Evolutionary conservation across 2,113 vertebrate species (phyloP).

Genomic region (Scomber scombrus): DNA sequence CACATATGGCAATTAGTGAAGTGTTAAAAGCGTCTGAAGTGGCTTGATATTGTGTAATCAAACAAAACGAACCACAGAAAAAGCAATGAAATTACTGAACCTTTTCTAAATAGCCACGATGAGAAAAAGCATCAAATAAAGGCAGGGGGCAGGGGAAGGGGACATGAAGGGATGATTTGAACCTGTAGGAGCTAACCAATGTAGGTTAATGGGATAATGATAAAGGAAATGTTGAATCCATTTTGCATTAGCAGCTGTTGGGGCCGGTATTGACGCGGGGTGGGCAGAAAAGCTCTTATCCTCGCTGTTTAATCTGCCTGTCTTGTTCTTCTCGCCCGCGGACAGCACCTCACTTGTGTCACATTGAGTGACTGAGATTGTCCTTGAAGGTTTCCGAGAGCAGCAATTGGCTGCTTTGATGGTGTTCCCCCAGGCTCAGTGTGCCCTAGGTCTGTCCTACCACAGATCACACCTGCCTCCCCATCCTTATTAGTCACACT

Average conservation of each 20-base stretch:
- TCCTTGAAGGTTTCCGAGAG: slow-evolving; percentile 78
- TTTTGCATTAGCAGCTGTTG: slow-evolving; percentile 63
- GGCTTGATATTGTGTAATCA: slow-evolving; percentile 50
- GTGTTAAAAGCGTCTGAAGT: slow-evolving; percentile 48
- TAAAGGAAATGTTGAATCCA: slow-evolving; percentile 69
- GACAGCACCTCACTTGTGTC: slow-evolving; percentile 68
- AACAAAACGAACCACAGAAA: slow-evolving; percentile 25
- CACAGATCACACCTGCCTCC: slow-evolving; percentile 69
- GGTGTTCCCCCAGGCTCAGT: slow-evolving; percentile 53
- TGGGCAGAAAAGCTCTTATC: slow-evolving; percentile 55
- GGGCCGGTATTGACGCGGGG: slow-evolving; percentile 44
- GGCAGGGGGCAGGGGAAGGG: background rate
- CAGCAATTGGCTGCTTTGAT: slow-evolving; percentile 67
- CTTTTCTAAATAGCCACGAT: slow-evolving; percentile 28
- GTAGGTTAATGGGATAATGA: slow-evolving; percentile 61
- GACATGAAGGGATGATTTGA: slow-evolving; percentile 26
- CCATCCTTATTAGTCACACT: slow-evolving; percentile 44
- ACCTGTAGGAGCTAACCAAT: slow-evolving; percentile 23
- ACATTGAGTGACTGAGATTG: slow-evolving; percentile 74
- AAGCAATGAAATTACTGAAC: slow-evolving; percentile 33
- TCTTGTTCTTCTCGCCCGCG: slow-evolving; percentile 61
- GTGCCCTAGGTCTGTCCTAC: slow-evolving; percentile 53
- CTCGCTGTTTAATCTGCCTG: slow-evolving; percentile 68
- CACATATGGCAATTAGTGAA: slow-evolving; percentile 41
- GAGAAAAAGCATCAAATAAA: slow-evolving; percentile 45